Percentiles rank a stretch among this genome's conserved stretches.
These are phyloP conservation scores for Hyposoter didymator DNA, from an alignment of 2,888 invertebrate genomes.

Conservation along the genomic window DNA sequence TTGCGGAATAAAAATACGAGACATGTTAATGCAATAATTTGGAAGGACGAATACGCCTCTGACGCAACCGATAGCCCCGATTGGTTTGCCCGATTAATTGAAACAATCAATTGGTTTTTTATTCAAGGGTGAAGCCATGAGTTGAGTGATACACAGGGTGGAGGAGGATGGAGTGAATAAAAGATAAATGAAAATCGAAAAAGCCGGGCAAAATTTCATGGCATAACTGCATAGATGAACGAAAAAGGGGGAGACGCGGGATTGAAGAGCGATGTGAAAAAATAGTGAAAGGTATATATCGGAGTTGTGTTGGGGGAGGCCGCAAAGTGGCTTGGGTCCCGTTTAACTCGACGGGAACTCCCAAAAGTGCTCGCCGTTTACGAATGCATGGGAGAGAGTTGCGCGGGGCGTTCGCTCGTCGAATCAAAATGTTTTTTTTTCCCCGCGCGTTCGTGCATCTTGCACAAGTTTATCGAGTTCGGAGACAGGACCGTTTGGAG, in stretches of 20 bases:
- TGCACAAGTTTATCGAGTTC: conserved; percentile 10
- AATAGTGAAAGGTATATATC: conserved; percentile 33
- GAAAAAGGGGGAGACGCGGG: conserved; percentile 13
- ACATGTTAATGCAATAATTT: neutral
- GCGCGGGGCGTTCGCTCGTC: conserved; percentile 22
- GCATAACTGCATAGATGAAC: conserved; percentile 15
- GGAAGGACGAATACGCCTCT: neutral
- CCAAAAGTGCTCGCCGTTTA: conserved; percentile 72
- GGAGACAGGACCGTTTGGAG: neutral
- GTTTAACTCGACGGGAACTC: conserved; percentile 72
- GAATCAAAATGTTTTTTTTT: conserved; percentile 64
- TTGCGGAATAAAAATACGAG: neutral
- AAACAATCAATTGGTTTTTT: conserved; percentile 49
- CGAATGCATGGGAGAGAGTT: conserved; percentile 66
- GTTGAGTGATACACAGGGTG: neutral
- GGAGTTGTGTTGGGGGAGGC: conserved; percentile 49
- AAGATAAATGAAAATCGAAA: conserved; percentile 55
- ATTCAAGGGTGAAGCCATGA: conserved; percentile 14
- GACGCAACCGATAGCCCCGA: neutral
- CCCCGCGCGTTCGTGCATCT: conserved; percentile 44
- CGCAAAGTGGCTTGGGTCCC: conserved; percentile 72
- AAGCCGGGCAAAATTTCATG: conserved; percentile 36
- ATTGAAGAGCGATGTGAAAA: conserved; percentile 11
- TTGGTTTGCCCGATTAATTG: conserved; percentile 41
- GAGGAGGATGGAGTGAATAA: conserved; percentile 19